Evolutionary conservation across 2,888 invertebrate genomes (phyloP), one percentile per base, ranked within the genome.

Genomic region (Dryococelus australis): DNA sequence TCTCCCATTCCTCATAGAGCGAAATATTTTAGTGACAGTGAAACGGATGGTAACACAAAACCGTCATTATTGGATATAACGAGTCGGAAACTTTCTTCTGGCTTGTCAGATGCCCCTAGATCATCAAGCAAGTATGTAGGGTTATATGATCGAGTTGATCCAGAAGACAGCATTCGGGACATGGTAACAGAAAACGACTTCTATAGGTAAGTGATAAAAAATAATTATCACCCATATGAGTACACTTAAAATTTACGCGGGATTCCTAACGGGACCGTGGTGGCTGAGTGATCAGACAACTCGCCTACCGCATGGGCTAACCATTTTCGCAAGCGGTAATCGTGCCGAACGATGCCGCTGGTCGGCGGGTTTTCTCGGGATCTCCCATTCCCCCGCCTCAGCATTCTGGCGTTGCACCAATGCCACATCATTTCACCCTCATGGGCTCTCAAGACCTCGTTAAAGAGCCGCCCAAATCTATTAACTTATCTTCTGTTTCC

Each of bases 111-210:
- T 13, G 92, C 88, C 89, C 91, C 35, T 91, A 92, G 89, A 88
- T 91, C 85, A 89, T 91, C 91, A 47, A 91, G 91, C 87, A 92
- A 92, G 89, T 91, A 92, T 88, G 91, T 92, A 43, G 92, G 92
- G 51, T 92, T 93, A 13, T 93, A 93, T 90, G 94, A 94, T 90
- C 92, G 93, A 89, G 93, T 94, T 86, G 94, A 95, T 91, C 94
- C 95, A n/a, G 94, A 94, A 91, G 94, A 94, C 90, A 94, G 94
- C 89, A 94, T 95, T 89, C 92, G 94, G 87, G 95, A 95, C 91
- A 95, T 95, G 90, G 94, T 95, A 88, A 94, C 94, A 13, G 94
- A 94, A 91, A 95, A 95, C 90, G 95, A 95, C 91, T 93, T 95
- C 90, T 94, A 94, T 91, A 94, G 94, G 94, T 94, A 90, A 90